Evolutionary conservation across 2,797 vertebrate species (phyloP), one percentile per base, ranked within the genome.

Genomic region (Nothura maculosa): DNA sequence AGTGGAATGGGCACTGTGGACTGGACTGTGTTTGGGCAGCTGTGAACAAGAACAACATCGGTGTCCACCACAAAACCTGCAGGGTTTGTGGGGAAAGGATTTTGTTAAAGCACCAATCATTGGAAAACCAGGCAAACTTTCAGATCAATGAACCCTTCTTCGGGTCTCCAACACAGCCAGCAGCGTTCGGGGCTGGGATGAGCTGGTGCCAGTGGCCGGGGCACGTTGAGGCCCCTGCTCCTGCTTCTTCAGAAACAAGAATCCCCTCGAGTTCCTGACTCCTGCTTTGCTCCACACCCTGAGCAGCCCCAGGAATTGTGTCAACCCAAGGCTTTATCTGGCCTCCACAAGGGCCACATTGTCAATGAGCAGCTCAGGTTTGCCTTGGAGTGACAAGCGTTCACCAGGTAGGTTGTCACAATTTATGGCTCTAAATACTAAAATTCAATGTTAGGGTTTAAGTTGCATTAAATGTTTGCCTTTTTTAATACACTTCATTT

Each of bases 111-210:
- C 30, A 89, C 47, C 17, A 43, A 16, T 2, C 85, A 80, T n/a
- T 90, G 91, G 80, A 93, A 96, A 92, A 96, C 12, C 85, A 93
- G 79, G 79, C 91, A 85, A 0, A 13, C 8, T 84, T 93, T 93
- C 57, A 50, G 20, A 43, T 17, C 84, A 67, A 93, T 69, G 89
- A 62, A 81, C 36, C 48, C 10, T 32, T 27, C 7, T 42, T 72
- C 28, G 25, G 42, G 34, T 68, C 62, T 89, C 62, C 74, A 62
- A 72, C 1, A 58, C 34, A 48, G 22, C 47, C 54, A 76, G 64
- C 34, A 32, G 54, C n/a, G 34, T 47, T 62, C 11, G 60, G 32
- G 69, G 58, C 10, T 45, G 66, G 75, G 10, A 25, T 2, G 15
- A 88, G 52, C 6, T 36, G 38, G 69, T n/a, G 91, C 75, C n/a